phyloP scores from a whole-genome alignment of 2,113 vertebrate species.

The Sander vitreus region DNA sequence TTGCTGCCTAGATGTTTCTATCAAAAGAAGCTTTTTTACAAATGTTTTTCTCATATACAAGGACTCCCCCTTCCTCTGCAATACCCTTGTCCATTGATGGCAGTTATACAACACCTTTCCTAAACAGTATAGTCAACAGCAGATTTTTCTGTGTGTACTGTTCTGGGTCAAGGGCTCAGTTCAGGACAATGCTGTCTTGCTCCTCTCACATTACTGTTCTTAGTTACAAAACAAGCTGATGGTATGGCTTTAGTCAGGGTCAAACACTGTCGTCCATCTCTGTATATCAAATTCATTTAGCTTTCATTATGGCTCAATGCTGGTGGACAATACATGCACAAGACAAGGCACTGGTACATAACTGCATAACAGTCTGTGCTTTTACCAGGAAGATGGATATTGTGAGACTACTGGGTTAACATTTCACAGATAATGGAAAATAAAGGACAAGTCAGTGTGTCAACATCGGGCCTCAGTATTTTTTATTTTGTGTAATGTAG shows the following conservation, averaged over 20 bases:
- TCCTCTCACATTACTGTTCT: conserved; percentile 80
- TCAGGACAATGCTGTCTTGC: conserved; percentile 73
- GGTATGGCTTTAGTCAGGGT: conserved; percentile 70
- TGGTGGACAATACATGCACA: neutral
- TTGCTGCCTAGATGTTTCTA: neutral
- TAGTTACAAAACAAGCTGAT: conserved; percentile 81
- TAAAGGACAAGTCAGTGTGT: conserved; percentile 13
- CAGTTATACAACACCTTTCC: conserved; percentile 43
- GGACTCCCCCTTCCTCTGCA: neutral
- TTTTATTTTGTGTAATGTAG: neutral
- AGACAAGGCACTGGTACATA: conserved; percentile 18
- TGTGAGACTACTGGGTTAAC: neutral
- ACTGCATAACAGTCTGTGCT: conserved; percentile 15
- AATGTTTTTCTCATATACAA: neutral
- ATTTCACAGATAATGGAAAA: conserved; percentile 8
- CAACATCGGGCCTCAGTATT: neutral
- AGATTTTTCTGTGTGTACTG: conserved; percentile 41
- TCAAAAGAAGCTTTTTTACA: conserved; percentile 4
- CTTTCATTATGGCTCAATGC: conserved; percentile 27
- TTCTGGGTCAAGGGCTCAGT: conserved; percentile 74
- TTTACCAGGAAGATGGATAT: neutral
- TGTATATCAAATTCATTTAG: conserved; percentile 72
- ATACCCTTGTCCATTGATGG: conserved; percentile 19
- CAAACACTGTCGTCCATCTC: conserved; percentile 61
- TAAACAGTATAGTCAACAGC: conserved; percentile 51